Base-by-base conservation (phyloP, 2,113 vertebrate genomes). In the Struthidea cinerea region DNA sequence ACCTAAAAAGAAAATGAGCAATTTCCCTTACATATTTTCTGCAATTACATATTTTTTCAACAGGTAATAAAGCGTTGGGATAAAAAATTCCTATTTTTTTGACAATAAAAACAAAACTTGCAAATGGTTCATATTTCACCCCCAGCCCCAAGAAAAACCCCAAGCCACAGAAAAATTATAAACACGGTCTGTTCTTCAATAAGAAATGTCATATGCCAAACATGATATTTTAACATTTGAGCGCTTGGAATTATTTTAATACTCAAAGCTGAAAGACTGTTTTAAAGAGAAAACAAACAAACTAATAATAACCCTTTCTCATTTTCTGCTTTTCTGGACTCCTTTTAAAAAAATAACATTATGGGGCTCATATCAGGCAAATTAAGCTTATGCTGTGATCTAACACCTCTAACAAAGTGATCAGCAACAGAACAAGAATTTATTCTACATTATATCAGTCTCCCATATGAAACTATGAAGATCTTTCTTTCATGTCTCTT, bases 261-360 rank as follows among this genome's bases (percentile, higher is more conserved):
- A 86, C 23, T 55, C 35, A 69, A 94, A 94, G 23, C 9, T 76
- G 67, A 89, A 95, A 94, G 46, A 50, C 24, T 46, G 37, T 35
- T 80, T 84, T 46, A 83, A 94, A 86, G 33, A 73, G 50, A 83
- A 96, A 96, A 93, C 84, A 94, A 94, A 94, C 49, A 81, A 92
- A 79, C 17, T 21, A 87, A 92, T 90, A 76, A 81, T 17, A n/a
- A 61, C 32, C 11, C 8, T 85, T 88, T 84, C 44, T 80, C 33
- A 3, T 24, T 86, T 78, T 56, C 74, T 76, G 17, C 4, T 65
- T 9, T 79, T 95, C 65, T 26, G 37, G 68, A 79, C 68, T 82
- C 7, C 37, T 47, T 70, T 7, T 6, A 22, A 37, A 61, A 74
- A 69, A 80, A 28, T 8, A 63, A 35, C 42, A 68, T 47, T 68